A percentile compares a stretch with the other conserved stretches of the same genome.
These are phyloP conservation scores for Pasiphila rectangulata DNA, from an alignment of 2,888 invertebrate species.

Conservation along the genomic window DNA sequence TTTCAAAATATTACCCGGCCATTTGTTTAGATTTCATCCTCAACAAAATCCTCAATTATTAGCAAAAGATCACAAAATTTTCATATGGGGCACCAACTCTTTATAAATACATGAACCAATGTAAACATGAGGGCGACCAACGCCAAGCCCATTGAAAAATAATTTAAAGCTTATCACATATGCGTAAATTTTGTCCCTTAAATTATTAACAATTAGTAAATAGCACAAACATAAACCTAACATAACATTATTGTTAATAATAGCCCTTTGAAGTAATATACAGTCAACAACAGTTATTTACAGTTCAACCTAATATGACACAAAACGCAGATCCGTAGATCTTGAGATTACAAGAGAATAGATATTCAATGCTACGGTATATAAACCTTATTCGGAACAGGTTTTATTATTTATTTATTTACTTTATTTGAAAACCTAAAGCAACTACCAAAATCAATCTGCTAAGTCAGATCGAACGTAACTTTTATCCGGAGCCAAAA, in stretches of 20 bases:
- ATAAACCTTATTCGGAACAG: too few relatives aligned
- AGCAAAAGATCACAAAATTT: constrained; percentile 60
- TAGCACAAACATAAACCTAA: constrained; percentile 35
- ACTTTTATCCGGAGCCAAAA: too few relatives aligned
- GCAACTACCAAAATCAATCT: not conserved
- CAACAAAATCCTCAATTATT: constrained; percentile 35
- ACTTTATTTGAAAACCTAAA: constrained; percentile 2
- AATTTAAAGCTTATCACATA: constrained; percentile 78
- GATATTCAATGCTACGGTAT: constrained; percentile 12
- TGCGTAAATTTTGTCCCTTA: constrained; percentile 51
- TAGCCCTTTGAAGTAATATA: constrained; percentile 47
- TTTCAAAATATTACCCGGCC: constrained; percentile 2
- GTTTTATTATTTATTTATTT: too few relatives aligned
- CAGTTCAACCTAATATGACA: constrained; percentile 59
- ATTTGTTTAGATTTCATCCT: constrained; percentile 20
- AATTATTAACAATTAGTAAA: constrained; percentile 39
- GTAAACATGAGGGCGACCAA: constrained; percentile 51
- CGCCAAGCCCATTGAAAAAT: constrained; percentile 61
- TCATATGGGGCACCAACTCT: constrained; percentile 64
- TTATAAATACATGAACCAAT: constrained; percentile 48
- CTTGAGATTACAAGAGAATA: constrained; percentile 20
- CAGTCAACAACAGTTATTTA: constrained; percentile 47
- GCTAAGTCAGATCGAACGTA: not conserved
- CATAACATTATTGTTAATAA: constrained; percentile 36
- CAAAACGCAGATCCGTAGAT: constrained; percentile 40